These are phyloP conservation scores for Antheraea yamamai DNA, from an alignment of 2,888 invertebrate species.

Conservation along the genomic window DNA sequence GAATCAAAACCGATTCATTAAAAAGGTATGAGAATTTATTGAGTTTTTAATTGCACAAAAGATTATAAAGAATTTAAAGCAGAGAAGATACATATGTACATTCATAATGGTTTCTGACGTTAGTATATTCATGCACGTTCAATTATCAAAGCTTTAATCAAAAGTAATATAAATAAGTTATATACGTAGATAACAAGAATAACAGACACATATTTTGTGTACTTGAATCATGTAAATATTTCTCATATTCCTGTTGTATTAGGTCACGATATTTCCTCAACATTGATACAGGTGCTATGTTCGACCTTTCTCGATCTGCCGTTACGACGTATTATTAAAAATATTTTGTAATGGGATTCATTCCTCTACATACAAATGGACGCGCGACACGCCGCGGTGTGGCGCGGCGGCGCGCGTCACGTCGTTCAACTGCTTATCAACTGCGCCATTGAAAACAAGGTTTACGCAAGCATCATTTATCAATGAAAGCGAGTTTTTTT, in stretches of 20 bases:
- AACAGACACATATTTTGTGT: not conserved
- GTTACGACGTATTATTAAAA: conserved; percentile 13
- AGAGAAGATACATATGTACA: too few species aligned
- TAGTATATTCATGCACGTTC: not conserved
- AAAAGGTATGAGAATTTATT: not conserved
- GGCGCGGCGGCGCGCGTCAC: conserved; percentile 27
- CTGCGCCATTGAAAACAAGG: conserved; percentile 62
- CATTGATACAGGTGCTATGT: conserved; percentile 21
- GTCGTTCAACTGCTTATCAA: conserved; percentile 49
- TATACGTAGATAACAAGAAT: conserved; percentile 15
- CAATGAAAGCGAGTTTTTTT: conserved; percentile 65
- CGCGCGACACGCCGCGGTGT: conserved; percentile 29
- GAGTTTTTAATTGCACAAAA: not conserved
- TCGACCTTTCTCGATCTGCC: conserved; percentile 9
- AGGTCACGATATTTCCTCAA: conserved; percentile 21
- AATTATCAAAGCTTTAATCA: conserved; percentile 12
- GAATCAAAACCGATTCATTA: not conserved
- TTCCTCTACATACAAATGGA: conserved; percentile 40
- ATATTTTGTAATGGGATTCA: conserved; percentile 17
- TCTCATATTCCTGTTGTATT: conserved; percentile 15
- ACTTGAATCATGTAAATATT: conserved; percentile 17
- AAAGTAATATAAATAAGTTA: conserved; percentile 13
- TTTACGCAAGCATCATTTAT: conserved; percentile 68
- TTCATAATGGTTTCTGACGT: not conserved
- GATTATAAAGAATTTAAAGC: not conserved